phyloP scores from a whole-genome alignment of 2,888 invertebrate species.

The Orgyia antiqua region DNA sequence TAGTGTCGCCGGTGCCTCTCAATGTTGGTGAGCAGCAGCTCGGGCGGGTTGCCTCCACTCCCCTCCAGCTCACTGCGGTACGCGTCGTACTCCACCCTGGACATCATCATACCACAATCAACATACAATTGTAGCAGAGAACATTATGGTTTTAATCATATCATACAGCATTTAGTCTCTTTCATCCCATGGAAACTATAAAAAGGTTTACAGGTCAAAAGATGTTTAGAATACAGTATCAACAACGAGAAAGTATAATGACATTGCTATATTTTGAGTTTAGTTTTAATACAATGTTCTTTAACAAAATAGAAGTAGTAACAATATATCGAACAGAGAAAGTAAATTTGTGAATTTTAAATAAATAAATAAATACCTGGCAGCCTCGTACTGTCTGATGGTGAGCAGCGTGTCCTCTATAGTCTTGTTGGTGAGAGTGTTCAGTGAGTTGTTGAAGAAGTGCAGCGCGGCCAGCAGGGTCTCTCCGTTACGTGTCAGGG shows the following conservation, averaged over 20 bases:
- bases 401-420: conserved; percentile 94
- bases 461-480: conserved; percentile 94
- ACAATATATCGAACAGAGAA: no score
- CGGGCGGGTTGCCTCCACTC: conserved; percentile 80
- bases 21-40: conserved; percentile 87
- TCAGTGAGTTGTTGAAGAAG: conserved; percentile 97
- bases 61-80: conserved; percentile 96
- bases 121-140: no score
- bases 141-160: no score
- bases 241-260: no score
- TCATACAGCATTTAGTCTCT: no score
- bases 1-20: conserved; percentile 92
- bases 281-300: no score
- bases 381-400: conserved; percentile 79
- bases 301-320: no score
- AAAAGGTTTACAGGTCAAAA: no score
- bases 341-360: no score
- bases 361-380: conserved; percentile 61
- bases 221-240: no score
- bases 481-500: conserved; percentile 94
- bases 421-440: conserved; percentile 97
- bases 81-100: conserved; percentile 97
- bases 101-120: not conserved
- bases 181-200: no score
- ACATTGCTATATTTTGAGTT: no score